Base-by-base conservation (phyloP, 2,113 vertebrate species). In the Pachypanchax playfairii region DNA sequence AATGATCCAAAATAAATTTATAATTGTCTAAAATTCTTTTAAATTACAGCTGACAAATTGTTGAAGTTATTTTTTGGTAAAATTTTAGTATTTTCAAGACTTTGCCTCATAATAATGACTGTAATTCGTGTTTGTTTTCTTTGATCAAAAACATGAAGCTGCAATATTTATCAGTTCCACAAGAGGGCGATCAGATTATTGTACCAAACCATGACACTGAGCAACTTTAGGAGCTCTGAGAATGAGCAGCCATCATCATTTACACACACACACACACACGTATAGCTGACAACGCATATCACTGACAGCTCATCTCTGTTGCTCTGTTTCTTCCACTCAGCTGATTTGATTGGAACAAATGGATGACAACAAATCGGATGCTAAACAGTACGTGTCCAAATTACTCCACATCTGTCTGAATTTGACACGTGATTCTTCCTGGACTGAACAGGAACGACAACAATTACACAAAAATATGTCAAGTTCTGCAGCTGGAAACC, bases 161-260 rank as follows among this genome's bases (percentile, higher is more conserved):
- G 65, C 63, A 60, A 21, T 76, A 47, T 29, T 15, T 51, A 14
- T 31, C 49, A 21, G 38, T 53, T 22, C 77, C 89, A 86, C 63
- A 66, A 68, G 87, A 66, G 82, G 81, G 72, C 87, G 86, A 79
- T 81, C n/a, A 59, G 64, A 72, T 41, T 58, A 56, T 56, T 76
- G 57, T 14, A 25, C 43, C 48, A 24, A 21, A 13, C 33, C 4
- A 39, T 15, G 53, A 22, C 68, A 57, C 47, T 31, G 22, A 65
- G n/a, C 43, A 62, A 43, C 53, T 73, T 65, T 59, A 20, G 15
- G 42, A 61, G 43, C 54, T 26, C 2, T 62, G 52, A 71, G n/a
- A 70, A 59, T 26, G 57, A 63, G 38, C 51, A 61, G 51, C 42
- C 41, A n/a, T 54, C 48, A 35, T 52, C 56, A 65, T 24, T 26